Evolutionary conservation across 2,888 invertebrate species (phyloP), one percentile per base, ranked within the genome.

Genomic region (Ormyrus thymus): DNA sequence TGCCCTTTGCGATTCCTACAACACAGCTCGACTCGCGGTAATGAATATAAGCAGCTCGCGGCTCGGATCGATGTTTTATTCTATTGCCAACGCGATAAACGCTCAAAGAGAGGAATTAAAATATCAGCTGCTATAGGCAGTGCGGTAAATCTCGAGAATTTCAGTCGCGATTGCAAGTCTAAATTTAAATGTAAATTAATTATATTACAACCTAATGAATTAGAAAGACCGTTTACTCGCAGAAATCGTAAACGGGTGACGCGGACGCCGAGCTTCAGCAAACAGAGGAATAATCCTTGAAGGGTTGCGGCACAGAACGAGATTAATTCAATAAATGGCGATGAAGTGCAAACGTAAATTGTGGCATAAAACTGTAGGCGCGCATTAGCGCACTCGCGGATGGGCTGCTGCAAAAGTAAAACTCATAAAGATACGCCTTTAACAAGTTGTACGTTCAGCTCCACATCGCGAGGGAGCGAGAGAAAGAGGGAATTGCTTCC

Each of bases 371-470:
- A 51, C 75, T 45, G 68, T 53, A 73, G 66, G 45, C 15, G 65
- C 58, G 56, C 43, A 62, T 59, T 62, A 55, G 53, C 13, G 48
- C 51, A 68, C 53, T 55, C 11, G 69, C 29, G 50, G 61, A 62
- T 62, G 72, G 53, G 53, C 13, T 66, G 55, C 45, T 29, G 71
- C 66, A 78, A 76, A 64, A 74, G 65, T 66, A 73, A 78, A 61
- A 78, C 69, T 77, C 82, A 75, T 82, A 83, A 83, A 83, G 79
- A 79, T 77, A 80, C 70, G 80, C 73, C 81, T 83, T 83, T 83
- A 83, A 83, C 83, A 79, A 82, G 83, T 83, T 73, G 43, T 13
- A 53, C 83, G 82, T 83, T 84, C 81, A 81, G 83, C 81, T 81
- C 81, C 82, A 81, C 82, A 81, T 82, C 83, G 82, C 76, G 79